Percentiles rank a stretch among this genome's conserved stretches.
Evolutionary conservation across 2,797 vertebrate species (phyloP).

Genomic region (Syndactyla subalaris): DNA sequence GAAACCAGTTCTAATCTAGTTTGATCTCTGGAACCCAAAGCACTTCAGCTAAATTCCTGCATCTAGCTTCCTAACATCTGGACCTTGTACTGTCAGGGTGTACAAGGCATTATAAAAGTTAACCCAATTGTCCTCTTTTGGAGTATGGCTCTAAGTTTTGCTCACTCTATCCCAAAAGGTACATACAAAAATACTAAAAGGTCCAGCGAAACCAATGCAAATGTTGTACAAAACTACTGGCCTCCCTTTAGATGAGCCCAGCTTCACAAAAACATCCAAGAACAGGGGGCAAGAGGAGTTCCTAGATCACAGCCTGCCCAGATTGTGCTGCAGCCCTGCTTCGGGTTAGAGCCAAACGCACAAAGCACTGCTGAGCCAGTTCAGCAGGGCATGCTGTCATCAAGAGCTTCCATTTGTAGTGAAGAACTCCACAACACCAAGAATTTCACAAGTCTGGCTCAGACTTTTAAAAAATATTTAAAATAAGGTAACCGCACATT

Average conservation of each 20-base stretch:
- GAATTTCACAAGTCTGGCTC: background rate
- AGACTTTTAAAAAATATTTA: background rate
- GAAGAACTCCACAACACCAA: background rate
- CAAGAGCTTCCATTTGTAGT: background rate
- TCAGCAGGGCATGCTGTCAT: background rate
- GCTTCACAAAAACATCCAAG: background rate
- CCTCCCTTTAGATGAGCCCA: background rate
- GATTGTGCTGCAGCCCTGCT: background rate
- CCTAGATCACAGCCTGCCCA: background rate
- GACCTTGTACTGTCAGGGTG: background rate
- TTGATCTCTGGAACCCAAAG: background rate
- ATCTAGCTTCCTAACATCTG: background rate
- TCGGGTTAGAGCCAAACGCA: background rate
- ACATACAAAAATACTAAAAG: background rate
- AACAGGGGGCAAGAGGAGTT: background rate
- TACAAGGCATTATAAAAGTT: background rate
- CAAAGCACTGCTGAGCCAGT: background rate
- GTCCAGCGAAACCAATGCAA: background rate
- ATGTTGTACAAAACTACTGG: background rate
- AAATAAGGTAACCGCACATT: background rate
- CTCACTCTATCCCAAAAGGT: background rate
- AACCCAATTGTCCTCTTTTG: background rate
- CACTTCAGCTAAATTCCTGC: background rate
- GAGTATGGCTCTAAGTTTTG: background rate
- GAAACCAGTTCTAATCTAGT: background rate